Percentiles rank a stretch among this genome's conserved stretches.
phyloP scores from a whole-genome alignment of 2,113 vertebrate species.

The Xyrauchen texanus region DNA sequence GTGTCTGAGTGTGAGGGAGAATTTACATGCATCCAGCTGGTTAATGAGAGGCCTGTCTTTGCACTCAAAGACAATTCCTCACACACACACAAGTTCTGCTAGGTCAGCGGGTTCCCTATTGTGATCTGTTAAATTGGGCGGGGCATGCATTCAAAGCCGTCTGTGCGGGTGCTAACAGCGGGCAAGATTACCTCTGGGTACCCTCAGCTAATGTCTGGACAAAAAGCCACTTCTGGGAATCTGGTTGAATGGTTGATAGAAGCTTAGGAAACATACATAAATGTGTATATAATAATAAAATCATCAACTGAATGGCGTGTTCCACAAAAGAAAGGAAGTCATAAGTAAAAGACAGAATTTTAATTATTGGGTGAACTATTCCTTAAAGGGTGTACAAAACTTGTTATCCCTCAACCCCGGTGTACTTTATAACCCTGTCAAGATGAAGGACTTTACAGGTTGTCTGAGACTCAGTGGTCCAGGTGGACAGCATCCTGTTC shows the following conservation, averaged over 20 bases:
- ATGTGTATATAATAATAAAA: too few species aligned
- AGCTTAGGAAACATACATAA: background rate
- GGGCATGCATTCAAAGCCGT: constrained; percentile 46
- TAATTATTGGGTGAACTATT: too few species aligned
- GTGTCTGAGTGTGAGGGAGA: constrained; percentile 25
- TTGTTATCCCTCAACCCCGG: background rate
- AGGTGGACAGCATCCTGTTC: constrained; percentile 7
- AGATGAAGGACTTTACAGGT: background rate
- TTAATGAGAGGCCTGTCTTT: constrained; percentile 32
- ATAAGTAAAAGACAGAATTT: background rate
- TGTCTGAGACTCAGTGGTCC: constrained; percentile 38
- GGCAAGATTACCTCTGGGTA: constrained; percentile 17
- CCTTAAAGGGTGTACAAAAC: background rate
- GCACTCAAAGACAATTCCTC: constrained; percentile 43
- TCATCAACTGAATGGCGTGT: too few species aligned
- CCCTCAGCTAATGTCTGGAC: constrained; percentile 19
- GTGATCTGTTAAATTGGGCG: constrained; percentile 58
- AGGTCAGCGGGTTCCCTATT: constrained; percentile 61
- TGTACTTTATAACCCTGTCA: background rate
- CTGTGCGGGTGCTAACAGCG: constrained; percentile 40
- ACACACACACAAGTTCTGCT: constrained; percentile 15
- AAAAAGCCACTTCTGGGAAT: background rate
- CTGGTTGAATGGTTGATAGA: background rate
- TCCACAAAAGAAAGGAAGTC: too few species aligned
- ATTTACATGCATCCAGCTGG: constrained; percentile 23